Base-by-base conservation (phyloP, 2,113 vertebrate species). In the Paramormyrops kingsleyae region DNA sequence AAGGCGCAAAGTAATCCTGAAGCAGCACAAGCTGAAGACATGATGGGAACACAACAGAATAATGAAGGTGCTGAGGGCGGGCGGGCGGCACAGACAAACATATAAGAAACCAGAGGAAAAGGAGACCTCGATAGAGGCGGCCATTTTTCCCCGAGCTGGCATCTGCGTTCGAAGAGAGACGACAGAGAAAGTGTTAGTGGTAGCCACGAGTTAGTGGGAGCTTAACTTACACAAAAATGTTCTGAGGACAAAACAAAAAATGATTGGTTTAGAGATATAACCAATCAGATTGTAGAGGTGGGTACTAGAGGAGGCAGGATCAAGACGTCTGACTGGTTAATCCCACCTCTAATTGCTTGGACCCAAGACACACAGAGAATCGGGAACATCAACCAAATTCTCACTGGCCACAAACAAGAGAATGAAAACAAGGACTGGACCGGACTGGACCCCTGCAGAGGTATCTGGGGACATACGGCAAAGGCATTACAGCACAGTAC, bases 61-160 rank as follows among this genome's bases (percentile, higher is more conserved):
- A 31, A n/a, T 66, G 62, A 66, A 31, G n/a, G 47, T 62, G 91
- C 77, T 2, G 90, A 62, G 92, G 42, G 19, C 88, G 44, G 87
- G 5, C 7, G 44, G 87, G 5, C 7, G 17, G 24, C 56, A 91
- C 27, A 94, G 91, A 92, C 89, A 92, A 90, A 90, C 46, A 62
- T 88, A 91, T n/a, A 92, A 88, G 91, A 89, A 94, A 94, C 88
- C 94, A 93, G 47, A 39, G 91, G 89, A 96, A 95, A 95, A 94
- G 94, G 96, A 97, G 95, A 99, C 98, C 98, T 99, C 97, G 98
- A 94, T 94, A 96, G 97, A 98, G 96, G 94, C 96, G 97, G 94
- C 97, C 97, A 96, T 97, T 97, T 98, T 97, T 99, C 98, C 98
- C 97, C 93, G 95, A 92, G 92, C 95, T 97, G 96, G 96, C 94